Evolutionary conservation across 2,113 vertebrate species (phyloP).

Genomic region (Chaetops frenatus): DNA sequence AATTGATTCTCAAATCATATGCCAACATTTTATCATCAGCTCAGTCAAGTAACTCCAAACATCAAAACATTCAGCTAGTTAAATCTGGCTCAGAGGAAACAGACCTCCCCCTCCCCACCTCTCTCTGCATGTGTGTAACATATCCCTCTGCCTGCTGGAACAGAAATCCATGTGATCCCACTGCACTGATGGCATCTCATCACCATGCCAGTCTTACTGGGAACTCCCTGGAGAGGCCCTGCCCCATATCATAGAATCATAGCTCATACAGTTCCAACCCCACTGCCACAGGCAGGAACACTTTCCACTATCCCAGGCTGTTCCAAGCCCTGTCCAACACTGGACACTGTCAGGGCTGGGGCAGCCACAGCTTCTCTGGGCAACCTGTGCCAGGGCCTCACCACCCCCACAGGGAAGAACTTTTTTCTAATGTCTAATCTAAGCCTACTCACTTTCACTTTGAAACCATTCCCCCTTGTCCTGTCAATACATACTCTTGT

Average conservation of each 20-base stretch:
- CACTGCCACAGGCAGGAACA: not conserved
- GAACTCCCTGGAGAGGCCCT: not conserved
- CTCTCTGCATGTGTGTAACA: not conserved
- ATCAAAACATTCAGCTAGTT: not conserved
- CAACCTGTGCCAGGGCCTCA: not conserved
- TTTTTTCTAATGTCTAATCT: not conserved
- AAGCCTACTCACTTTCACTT: not conserved
- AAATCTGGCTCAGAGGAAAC: not conserved
- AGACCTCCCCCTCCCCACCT: not conserved
- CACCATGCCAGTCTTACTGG: not conserved
- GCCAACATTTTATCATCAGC: not conserved
- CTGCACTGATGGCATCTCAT: not conserved
- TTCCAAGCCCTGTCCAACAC: not conserved
- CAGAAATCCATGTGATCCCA: not conserved
- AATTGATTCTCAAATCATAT: not conserved
- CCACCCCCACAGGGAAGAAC: not conserved
- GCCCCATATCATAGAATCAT: not conserved
- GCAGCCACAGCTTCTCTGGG: not conserved
- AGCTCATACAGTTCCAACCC: not conserved
- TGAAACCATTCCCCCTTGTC: not conserved
- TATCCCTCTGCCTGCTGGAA: not conserved
- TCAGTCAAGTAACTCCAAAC: not conserved
- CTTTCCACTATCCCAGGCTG: not conserved
- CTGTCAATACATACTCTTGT: not conserved
- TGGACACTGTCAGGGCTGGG: not conserved